Conservation (phyloP, 2,797 vertebrate genomes). For the Cuculus canorus region DNA sequence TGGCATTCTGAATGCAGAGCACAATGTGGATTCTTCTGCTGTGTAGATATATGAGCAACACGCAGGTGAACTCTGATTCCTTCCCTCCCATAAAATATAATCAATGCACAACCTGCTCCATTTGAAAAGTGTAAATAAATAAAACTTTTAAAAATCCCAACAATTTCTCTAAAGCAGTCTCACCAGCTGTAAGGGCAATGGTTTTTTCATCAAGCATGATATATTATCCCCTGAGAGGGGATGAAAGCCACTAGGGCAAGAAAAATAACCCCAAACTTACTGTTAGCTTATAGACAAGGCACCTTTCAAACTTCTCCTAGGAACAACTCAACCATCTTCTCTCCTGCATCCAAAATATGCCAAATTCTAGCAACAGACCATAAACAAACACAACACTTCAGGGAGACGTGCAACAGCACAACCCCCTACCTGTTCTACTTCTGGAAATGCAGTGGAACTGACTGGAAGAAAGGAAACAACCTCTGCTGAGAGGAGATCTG, state of each 20-base stretch:
- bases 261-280: background rate
- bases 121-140: background rate
- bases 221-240: background rate
- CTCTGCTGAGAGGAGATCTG: background rate
- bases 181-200: background rate
- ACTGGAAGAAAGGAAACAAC: background rate
- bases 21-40: background rate
- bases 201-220: background rate
- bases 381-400: background rate
- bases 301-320: background rate
- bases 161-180: background rate
- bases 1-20: background rate
- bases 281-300: background rate
- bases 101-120: background rate
- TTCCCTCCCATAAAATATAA: background rate
- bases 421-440: background rate
- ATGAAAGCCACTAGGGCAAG: background rate
- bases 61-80: background rate
- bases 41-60: background rate
- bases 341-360: background rate
- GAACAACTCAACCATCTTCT: background rate
- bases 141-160: rapidly evolving
- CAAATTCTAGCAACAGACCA: background rate
- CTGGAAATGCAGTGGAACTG: background rate
- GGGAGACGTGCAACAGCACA: background rate